Evolutionary conservation across 1,140 invertebrate genomes (phyloP).

Genomic region (Lordiphosa clarofinis): DNA sequence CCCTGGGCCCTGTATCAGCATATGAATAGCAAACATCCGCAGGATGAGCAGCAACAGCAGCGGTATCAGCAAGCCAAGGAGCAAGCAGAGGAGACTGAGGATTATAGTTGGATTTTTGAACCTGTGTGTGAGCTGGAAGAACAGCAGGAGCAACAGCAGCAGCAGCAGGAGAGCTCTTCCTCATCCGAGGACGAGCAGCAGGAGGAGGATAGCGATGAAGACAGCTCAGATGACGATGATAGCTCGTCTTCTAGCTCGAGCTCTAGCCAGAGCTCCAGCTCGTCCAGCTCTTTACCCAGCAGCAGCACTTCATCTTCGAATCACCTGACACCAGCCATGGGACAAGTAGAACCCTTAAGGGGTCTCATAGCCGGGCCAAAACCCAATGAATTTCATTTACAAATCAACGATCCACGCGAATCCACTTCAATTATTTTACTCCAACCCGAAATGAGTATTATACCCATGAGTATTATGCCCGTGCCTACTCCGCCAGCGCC

Average conservation of each 20-base stretch:
- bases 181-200: slow-evolving; percentile 11
- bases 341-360: slow-evolving; percentile 40
- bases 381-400: slow-evolving; percentile 53
- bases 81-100: slow-evolving; percentile 36
- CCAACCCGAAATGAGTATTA: slow-evolving; percentile 43
- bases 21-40: slow-evolving; percentile 67
- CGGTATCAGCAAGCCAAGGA: slow-evolving; percentile 11
- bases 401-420: slow-evolving; percentile 49
- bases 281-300: slow-evolving; percentile 28
- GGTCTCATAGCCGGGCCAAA: slow-evolving; percentile 24
- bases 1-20: slow-evolving; percentile 72
- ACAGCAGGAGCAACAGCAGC: slow-evolving; percentile 2
- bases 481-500: slow-evolving; percentile 13
- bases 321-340: slow-evolving; percentile 29
- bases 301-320: slow-evolving; percentile 34
- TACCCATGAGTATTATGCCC: slow-evolving; percentile 15
- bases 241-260: slow-evolving; percentile 24
- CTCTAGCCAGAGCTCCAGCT: slow-evolving; percentile 23
- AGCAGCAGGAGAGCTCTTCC: slow-evolving; percentile 25
- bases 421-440: slow-evolving; percentile 71
- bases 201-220: slow-evolving; percentile 21
- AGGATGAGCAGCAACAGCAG: slow-evolving; percentile 40
- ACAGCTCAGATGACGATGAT: slow-evolving; percentile 36
- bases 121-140: slow-evolving; percentile 70
- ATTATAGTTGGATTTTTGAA: slow-evolving; percentile 76